Evolutionary conservation across 2,888 invertebrate species (phyloP), one percentile per base, ranked within the genome.

Genomic region (Crossocerus cetratus): DNA sequence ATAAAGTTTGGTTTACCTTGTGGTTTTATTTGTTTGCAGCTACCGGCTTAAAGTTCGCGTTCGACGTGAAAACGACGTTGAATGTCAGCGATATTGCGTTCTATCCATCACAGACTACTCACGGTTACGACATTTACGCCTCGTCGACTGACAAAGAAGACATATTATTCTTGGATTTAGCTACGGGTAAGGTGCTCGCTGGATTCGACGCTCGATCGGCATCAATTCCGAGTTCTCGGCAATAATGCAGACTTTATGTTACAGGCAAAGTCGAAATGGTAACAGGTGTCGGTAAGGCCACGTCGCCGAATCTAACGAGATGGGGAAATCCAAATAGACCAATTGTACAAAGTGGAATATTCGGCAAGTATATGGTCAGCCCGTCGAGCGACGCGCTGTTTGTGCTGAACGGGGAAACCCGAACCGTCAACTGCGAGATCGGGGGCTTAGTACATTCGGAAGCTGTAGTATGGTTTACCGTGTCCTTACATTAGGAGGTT

Each of bases 231-330:
- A 44, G 14, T 23, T 42, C 5, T 55, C n/a, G 18, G 21, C 21
- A n/a, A 20, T 8, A 16, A 55, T 55, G 55, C 13, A 59, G 20
- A 11, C 2, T 14, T 8, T 60, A 21, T 49, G 14, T 56, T 43
- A 20, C 89, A 93, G 94, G 94, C 21, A 94, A 95, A 92, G 94
- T 95, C 54, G 95, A 95, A 88, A 94, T 94, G 91, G 94, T 95
- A 80, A 94, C 94, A 49, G 95, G 95, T 74, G 93, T 94, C 60
- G 94, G 94, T 11, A 92, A 92, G 83, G 93, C 94, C 13, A 92
- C 93, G 90, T 90, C 93, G 16, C 87, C 92, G 11, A 89, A 91
- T 70, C 84, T 93, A 69, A 92, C 93, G 63, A 92, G 92, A 85
- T 94, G 94, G 94, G 93, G 92, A 68, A 93, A 93, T 84, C 93